Evolutionary conservation across 2,888 invertebrate genomes (phyloP).

Genomic region (Drosophila rubida): DNA sequence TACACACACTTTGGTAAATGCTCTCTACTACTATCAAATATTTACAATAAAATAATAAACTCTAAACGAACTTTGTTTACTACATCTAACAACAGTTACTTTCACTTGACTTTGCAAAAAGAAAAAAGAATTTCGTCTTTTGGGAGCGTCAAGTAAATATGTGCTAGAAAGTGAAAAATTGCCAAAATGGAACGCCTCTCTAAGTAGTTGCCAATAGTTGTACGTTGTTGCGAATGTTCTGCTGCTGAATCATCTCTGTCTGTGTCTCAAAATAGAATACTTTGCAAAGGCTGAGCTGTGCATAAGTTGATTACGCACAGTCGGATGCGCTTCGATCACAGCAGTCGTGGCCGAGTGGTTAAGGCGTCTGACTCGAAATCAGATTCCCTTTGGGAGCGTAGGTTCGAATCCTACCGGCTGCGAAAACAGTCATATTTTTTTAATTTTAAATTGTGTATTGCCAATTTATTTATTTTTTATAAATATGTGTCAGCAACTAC

Average conservation of each 20-base stretch:
- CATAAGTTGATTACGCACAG: neutral
- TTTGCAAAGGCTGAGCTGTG: neutral
- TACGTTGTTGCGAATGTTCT: neutral
- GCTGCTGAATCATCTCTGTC: neutral
- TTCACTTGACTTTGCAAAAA: too few relatives aligned
- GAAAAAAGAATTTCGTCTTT: too few relatives aligned
- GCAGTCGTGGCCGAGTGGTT: conserved; percentile 85
- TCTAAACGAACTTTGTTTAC: too few relatives aligned
- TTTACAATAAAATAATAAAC: too few relatives aligned
- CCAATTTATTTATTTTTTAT: neutral
- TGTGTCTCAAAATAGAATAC: conserved; percentile 13
- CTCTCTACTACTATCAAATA: too few relatives aligned
- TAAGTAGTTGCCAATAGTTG: neutral
- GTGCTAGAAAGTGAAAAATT: too few relatives aligned
- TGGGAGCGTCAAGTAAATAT: too few relatives aligned
- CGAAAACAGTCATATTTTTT: conserved; percentile 78
- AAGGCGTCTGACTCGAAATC: conserved; percentile 86
- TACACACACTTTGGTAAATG: too few relatives aligned
- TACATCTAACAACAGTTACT: too few relatives aligned
- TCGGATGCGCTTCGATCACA: neutral
- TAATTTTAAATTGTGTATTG: neutral
- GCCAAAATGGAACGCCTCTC: too few relatives aligned
- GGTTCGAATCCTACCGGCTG: conserved; percentile 94
- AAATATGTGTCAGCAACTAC: too few relatives aligned
- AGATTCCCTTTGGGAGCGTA: conserved; percentile 94